These are phyloP conservation scores for Glaucopsyche alexis DNA, from an alignment of 2,888 invertebrate genomes.

Conservation along the genomic window DNA sequence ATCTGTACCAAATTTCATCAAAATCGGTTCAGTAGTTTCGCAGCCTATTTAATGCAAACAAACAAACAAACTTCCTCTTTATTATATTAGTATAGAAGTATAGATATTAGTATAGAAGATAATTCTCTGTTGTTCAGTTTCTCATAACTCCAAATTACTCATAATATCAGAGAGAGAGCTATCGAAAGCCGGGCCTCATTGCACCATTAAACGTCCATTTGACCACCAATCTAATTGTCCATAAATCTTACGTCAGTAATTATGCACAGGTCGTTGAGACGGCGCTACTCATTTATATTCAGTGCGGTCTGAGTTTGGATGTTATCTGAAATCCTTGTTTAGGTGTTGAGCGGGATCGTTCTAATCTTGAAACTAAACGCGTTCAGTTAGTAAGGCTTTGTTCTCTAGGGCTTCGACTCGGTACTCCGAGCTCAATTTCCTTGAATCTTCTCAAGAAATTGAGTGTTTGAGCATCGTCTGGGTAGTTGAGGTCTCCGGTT, in stretches of 20 bases:
- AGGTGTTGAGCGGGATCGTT: conserved; percentile 76
- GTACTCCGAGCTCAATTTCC: conserved; percentile 43
- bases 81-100: no score
- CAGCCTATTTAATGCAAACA: no score
- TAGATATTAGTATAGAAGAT: no score
- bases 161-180: no score
- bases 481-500: background rate
- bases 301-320: conserved; percentile 77
- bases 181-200: no score
- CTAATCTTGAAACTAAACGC: conserved; percentile 79
- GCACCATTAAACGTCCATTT: no score
- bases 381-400: conserved; percentile 72
- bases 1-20: no score
- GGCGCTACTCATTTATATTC: conserved; percentile 77
- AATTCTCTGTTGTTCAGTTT: no score
- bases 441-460: conserved; percentile 29
- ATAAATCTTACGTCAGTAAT: conserved; percentile 48
- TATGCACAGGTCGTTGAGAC: conserved; percentile 68
- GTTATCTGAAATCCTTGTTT: conserved; percentile 80
- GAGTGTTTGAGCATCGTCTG: conserved; percentile 24
- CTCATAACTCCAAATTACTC: no score
- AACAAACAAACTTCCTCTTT: no score
- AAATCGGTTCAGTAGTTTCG: no score
- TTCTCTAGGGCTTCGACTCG: conserved; percentile 54
- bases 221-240: background rate